A percentile compares a stretch with the other conserved stretches of the same genome.
Evolutionary conservation across 2,888 invertebrate species (phyloP).

Genomic region (Erebia epiphron): DNA sequence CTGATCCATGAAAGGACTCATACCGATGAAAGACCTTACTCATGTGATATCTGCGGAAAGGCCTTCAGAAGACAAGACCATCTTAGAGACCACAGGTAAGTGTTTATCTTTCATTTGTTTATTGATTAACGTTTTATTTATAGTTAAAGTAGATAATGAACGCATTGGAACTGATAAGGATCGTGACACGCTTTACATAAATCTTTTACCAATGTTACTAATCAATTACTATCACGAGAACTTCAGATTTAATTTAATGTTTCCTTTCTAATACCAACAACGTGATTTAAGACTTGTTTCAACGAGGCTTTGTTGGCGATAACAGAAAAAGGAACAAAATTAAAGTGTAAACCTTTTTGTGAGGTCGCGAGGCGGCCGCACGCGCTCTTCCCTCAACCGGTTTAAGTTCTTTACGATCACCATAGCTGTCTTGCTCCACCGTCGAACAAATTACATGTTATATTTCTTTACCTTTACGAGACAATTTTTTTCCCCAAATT

Average conservation of each 20-base stretch:
- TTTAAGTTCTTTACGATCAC: conserved; percentile 79
- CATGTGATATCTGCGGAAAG: conserved; percentile 97
- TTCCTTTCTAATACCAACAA: conserved; percentile 66
- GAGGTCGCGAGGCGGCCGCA: conserved; percentile 79
- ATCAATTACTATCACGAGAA: conserved; percentile 49
- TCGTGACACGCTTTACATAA: conserved; percentile 31
- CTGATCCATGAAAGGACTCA: conserved; percentile 98
- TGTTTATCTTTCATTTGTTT: conserved; percentile 30
- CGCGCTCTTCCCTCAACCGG: conserved; percentile 76
- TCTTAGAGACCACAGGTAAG: conserved; percentile 93
- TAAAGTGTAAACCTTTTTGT: conserved; percentile 80
- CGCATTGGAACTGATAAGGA: conserved; percentile 24
- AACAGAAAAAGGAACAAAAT: conserved; percentile 70
- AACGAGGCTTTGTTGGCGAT: conserved; percentile 72
- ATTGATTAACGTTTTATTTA: conserved; percentile 17
- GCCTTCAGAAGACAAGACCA: conserved; percentile 98
- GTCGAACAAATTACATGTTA: conserved; percentile 81
- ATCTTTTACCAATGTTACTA: conserved; percentile 37
- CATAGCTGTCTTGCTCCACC: conserved; percentile 79
- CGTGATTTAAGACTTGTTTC: conserved; percentile 72
- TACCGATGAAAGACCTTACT: conserved; percentile 97
- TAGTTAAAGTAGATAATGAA: conserved; percentile 14
- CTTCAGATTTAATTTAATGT: conserved; percentile 65
- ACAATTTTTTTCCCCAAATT: conserved; percentile 59
- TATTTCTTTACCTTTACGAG: conserved; percentile 82